A percentile compares a stretch with the other conserved stretches of the same genome.
phyloP scores from a whole-genome alignment of 2,888 invertebrate species.

The Diarsia brunnea region DNA sequence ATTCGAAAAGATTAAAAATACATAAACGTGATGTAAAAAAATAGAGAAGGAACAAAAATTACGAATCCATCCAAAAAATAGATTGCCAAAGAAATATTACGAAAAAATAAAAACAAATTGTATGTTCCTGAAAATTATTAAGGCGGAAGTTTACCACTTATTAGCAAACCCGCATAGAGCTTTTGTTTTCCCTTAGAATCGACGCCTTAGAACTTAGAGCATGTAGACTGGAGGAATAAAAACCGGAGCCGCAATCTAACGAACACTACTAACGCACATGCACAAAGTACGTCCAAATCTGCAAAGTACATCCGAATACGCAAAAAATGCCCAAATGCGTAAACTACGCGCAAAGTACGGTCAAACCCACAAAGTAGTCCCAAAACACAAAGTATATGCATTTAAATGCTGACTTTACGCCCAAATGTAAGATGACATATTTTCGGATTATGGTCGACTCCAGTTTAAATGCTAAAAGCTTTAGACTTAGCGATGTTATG shows the following conservation, averaged over 20 bases:
- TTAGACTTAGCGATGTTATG: constrained; percentile 62
- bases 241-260: background rate
- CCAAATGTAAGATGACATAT: background rate
- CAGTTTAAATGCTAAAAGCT: constrained; percentile 42
- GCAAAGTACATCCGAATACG: background rate
- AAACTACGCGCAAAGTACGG: too few species aligned
- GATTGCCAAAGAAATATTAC: constrained; percentile 69
- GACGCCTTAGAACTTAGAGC: constrained; percentile 69
- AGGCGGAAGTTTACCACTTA: constrained; percentile 27
- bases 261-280: background rate
- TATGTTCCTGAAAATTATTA: constrained; percentile 62
- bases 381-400: background rate
- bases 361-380: background rate
- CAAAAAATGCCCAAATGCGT: background rate
- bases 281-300: background rate
- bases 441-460: constrained; percentile 14
- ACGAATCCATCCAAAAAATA: constrained; percentile 79
- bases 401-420: background rate
- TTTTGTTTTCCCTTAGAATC: constrained; percentile 56
- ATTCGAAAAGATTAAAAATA: constrained; percentile 1
- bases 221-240: constrained; percentile 48
- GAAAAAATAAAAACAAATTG: constrained; percentile 30
- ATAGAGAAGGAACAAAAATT: constrained; percentile 63
- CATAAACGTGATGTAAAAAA: constrained; percentile 10
- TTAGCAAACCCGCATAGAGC: constrained; percentile 56